These are phyloP conservation scores for Psittacula echo DNA, from an alignment of 2,797 vertebrate species.

Conservation along the genomic window DNA sequence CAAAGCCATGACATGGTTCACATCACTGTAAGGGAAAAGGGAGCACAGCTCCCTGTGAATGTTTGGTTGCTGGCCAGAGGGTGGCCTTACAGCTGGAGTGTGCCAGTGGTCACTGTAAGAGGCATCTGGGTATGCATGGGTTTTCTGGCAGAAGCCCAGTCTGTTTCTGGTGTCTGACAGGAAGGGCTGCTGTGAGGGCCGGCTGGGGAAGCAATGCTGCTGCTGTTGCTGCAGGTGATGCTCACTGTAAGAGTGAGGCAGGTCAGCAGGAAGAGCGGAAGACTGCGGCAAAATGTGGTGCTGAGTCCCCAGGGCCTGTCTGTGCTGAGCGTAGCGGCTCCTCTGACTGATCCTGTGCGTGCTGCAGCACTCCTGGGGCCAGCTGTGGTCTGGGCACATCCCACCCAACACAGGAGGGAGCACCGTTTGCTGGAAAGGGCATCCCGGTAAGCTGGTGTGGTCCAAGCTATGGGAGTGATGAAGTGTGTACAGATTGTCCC, in stretches of 20 bases:
- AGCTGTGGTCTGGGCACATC: neutral
- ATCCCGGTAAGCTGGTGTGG: neutral
- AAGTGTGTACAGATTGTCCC: neutral
- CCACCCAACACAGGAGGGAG: rapidly evolving
- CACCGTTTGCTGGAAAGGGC: neutral
- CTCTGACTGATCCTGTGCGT: neutral
- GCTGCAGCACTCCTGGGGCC: neutral
- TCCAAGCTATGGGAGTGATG: neutral
- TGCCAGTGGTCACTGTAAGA: neutral
- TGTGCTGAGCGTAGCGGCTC: neutral
- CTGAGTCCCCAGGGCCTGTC: neutral
- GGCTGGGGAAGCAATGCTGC: neutral
- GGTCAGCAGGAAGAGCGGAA: neutral
- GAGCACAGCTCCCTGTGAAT: slow-evolving; percentile 70
- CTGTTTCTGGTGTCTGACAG: neutral
- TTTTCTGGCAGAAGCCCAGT: neutral
- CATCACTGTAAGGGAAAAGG: slow-evolving; percentile 71
- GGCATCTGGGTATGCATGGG: rapidly evolving
- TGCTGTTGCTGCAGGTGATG: neutral
- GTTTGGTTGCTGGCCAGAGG: slow-evolving; percentile 39
- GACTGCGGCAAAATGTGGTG: neutral
- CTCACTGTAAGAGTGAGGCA: neutral
- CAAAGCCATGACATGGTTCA: slow-evolving; percentile 71
- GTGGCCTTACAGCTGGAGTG: neutral
- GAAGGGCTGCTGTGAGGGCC: neutral